Base-by-base conservation (phyloP, 2,113 vertebrate genomes). In the Suricata suricatta region DNA sequence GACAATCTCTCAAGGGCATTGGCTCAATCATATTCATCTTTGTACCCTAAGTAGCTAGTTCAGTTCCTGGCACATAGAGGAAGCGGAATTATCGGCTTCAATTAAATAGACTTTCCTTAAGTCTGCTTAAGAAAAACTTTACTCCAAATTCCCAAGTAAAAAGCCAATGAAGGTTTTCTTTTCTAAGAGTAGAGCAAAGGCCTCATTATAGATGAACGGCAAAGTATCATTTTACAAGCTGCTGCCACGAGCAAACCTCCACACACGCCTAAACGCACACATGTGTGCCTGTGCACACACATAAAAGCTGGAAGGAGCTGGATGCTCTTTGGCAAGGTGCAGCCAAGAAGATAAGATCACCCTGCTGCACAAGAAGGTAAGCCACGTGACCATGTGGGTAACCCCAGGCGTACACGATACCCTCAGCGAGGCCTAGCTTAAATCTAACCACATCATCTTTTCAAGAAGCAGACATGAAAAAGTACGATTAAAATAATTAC, bases 381-480 rank as follows among this genome's bases (percentile, higher is more conserved):
- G 54, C 83, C 94, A 79, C 16, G 88, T 93, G 96, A 96, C 5
- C 7, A 12, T 33, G 83, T 57, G 98, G 93, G 93, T 94, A 92
- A 98, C 98, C 95, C 88, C 95, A 98, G 98, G 95, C 47, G 95
- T 29, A 96, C 38, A 92, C 69, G 88, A 95, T 64, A 97, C 69
- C 93, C 63, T 89, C 7, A 0, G 96, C 77, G 57, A 95, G 97
- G 90, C 72, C 91, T 3, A 19, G 72, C 87, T 96, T 38, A 87
- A 95, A 97, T 84, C 95, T 96, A 83, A 91, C 81, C 95, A 90
- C 93, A 63, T 17, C 60, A 93, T 72, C 82, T 86, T 97, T 97
- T 85, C 97, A 98, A 94, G 97, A 98, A 96, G 96, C 21, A 91
- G 93, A 84, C 91, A 93, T 92, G 60, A 76, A 96, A 97, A 88